These are phyloP conservation scores for Tetragnatha versicolor DNA, from an alignment of 1,140 invertebrate species.

Conservation along the genomic window DNA sequence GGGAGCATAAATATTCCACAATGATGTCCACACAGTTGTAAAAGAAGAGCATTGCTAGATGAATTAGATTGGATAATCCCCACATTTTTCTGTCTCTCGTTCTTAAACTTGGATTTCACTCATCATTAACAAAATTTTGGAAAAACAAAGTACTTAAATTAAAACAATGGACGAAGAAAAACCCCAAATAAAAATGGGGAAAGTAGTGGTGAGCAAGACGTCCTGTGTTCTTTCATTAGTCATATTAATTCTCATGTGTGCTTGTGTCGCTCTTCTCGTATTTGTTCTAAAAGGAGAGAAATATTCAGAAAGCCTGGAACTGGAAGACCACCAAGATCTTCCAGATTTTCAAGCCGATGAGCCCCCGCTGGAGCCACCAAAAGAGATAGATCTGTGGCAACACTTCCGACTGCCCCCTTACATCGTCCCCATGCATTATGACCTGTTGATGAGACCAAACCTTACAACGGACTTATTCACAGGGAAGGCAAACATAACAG, in stretches of 20 bases:
- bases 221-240: slow-evolving; percentile 13
- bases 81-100: no score
- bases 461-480: slow-evolving; percentile 74
- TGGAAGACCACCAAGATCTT: not conserved
- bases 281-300: slow-evolving; percentile 27
- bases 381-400: slow-evolving; percentile 49
- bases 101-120: no score
- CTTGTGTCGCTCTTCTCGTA: slow-evolving; percentile 26
- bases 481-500: slow-evolving; percentile 76
- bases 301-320: not conserved
- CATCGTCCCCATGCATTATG: slow-evolving; percentile 77
- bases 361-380: not conserved
- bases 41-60: no score
- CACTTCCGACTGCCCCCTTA: slow-evolving; percentile 70
- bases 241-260: slow-evolving; percentile 5
- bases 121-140: no score
- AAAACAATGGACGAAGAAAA: no score
- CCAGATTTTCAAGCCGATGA: not conserved
- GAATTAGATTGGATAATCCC: no score
- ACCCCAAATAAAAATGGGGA: slow-evolving; percentile 16
- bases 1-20: no score
- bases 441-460: slow-evolving; percentile 77
- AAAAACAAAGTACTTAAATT: no score
- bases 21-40: no score
- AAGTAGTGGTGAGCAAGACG: slow-evolving; percentile 10